These are phyloP conservation scores for Laterallus jamaicensis DNA, from an alignment of 2,113 vertebrate species.

Conservation along the genomic window DNA sequence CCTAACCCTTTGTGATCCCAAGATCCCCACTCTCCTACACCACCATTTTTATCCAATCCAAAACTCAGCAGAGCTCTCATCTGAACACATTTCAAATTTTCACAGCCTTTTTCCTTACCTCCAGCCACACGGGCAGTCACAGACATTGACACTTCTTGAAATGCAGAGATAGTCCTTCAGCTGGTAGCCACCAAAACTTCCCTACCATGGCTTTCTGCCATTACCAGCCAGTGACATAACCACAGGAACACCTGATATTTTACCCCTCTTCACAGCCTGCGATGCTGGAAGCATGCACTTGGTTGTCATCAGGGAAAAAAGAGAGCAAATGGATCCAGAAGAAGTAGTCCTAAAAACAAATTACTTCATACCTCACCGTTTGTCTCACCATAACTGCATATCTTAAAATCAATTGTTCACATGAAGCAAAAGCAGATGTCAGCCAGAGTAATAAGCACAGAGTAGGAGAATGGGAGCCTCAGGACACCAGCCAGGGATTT, in stretches of 20 bases:
- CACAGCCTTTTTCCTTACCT: neutral
- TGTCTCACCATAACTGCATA: neutral
- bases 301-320: neutral
- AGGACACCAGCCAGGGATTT: neutral
- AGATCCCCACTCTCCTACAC: neutral
- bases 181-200: neutral
- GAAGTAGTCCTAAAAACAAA: neutral
- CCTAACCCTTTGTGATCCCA: neutral
- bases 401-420: neutral
- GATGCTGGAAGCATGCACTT: neutral
- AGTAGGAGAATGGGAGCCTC: neutral
- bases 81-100: neutral
- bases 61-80: neutral
- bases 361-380: neutral
- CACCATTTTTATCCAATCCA: neutral
- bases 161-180: neutral
- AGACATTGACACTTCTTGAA: neutral
- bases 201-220: neutral
- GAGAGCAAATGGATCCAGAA: neutral
- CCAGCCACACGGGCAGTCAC: neutral
- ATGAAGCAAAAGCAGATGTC: neutral
- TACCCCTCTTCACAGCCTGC: neutral
- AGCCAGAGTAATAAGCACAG: neutral
- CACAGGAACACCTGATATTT: neutral
- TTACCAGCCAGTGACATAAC: accelerated